phyloP scores from a whole-genome alignment of 2,888 invertebrate genomes.

The Masnerella sp. region DNA sequence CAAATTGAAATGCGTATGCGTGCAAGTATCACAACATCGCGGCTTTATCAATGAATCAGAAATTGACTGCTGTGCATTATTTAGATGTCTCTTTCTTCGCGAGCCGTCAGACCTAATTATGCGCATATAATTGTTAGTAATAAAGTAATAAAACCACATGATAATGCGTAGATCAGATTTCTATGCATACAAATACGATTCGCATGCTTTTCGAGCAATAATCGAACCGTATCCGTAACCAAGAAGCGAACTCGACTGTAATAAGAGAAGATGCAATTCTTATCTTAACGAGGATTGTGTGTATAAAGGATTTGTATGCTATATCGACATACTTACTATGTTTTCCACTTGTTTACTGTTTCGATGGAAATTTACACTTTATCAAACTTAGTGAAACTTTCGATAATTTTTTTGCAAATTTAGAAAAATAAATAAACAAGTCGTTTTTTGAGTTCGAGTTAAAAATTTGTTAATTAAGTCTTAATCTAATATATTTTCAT shows the following conservation, averaged over 20 bases:
- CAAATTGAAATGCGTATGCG: slow-evolving; percentile 22
- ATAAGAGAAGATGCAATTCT: slow-evolving; percentile 55
- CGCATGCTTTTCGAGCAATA: slow-evolving; percentile 50
- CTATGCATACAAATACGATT: slow-evolving; percentile 58
- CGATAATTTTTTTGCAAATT: too few species aligned
- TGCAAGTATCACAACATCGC: slow-evolving; percentile 4
- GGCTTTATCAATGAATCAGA: slow-evolving; percentile 24
- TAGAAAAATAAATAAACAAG: too few species aligned
- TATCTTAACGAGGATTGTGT: slow-evolving; percentile 49
- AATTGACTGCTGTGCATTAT: slow-evolving; percentile 24
- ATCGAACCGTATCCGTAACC: slow-evolving; percentile 59
- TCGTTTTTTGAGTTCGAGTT: too few species aligned
- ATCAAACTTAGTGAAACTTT: too few species aligned
- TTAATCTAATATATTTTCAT: too few species aligned
- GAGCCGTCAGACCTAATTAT: slow-evolving; percentile 17
- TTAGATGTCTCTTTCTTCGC: slow-evolving; percentile 18
- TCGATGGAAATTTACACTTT: neutral
- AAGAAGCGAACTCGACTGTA: slow-evolving; percentile 51
- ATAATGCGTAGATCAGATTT: slow-evolving; percentile 57
- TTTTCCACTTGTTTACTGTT: slow-evolving; percentile 10
- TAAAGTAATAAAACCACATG: slow-evolving; percentile 55
- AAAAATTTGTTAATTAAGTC: too few species aligned
- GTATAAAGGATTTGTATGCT: slow-evolving; percentile 34
- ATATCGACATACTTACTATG: slow-evolving; percentile 49
- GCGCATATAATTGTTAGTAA: slow-evolving; percentile 57